These are phyloP conservation scores for Cylindroiulus punctatus DNA, from an alignment of 2,888 invertebrate genomes.

Conservation along the genomic window DNA sequence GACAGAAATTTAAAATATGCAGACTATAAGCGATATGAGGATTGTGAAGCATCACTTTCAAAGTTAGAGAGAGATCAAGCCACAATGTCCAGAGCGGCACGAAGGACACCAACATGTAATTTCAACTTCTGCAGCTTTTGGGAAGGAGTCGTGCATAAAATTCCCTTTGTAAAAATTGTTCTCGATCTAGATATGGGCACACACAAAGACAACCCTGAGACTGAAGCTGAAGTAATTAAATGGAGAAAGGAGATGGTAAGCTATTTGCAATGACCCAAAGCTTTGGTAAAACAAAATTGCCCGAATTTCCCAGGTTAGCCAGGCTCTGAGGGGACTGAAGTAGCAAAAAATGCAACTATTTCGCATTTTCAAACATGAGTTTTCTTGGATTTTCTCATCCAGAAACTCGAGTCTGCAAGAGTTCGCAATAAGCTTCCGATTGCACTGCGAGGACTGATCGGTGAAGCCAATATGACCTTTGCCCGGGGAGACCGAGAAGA, in stretches of 20 bases:
- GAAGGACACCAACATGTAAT: not conserved
- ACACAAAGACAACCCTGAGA: conserved; percentile 48
- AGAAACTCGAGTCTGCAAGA: conserved; percentile 49
- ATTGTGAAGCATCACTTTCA: conserved; percentile 27
- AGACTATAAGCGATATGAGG: conserved; percentile 53
- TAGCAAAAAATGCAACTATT: no score
- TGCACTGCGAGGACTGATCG: conserved; percentile 83
- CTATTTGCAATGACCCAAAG: not conserved
- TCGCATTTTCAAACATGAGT: not conserved
- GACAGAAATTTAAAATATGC: conserved; percentile 39
- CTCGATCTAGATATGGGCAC: not conserved
- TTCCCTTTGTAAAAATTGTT: not conserved
- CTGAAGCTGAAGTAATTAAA: conserved; percentile 47
- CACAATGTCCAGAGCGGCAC: conserved; percentile 41
- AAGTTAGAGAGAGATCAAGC: conserved; percentile 41
- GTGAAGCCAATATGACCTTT: conserved; percentile 91
- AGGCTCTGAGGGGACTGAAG: no score
- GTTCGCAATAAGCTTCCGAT: conserved; percentile 62
- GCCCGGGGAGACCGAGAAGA: conserved; percentile 84
- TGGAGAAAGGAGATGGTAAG: not conserved
- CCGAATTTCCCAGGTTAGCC: no score
- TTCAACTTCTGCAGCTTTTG: not conserved
- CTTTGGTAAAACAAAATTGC: no score
- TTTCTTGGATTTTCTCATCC: not conserved
- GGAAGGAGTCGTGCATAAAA: no score